phyloP scores from a whole-genome alignment of 2,113 vertebrate genomes.

The Poecilia latipinna region DNA sequence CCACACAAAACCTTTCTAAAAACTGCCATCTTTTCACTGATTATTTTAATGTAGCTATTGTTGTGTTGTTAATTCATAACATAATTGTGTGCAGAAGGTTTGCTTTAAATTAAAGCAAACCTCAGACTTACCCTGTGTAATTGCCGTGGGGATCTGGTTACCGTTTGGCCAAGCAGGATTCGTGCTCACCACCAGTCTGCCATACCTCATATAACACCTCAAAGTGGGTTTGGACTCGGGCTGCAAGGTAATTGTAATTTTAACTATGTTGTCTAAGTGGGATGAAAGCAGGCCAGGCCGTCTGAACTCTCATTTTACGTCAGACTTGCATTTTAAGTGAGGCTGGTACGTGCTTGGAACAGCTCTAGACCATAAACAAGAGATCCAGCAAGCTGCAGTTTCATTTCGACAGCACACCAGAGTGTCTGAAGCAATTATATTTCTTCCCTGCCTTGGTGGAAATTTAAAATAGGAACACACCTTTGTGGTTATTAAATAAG shows the following conservation, averaged over 20 bases:
- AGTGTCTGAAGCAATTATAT: constrained; percentile 28
- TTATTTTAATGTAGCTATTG: neutral
- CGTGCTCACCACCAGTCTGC: constrained; percentile 75
- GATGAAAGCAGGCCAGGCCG: constrained; percentile 42
- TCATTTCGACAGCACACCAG: constrained; percentile 54
- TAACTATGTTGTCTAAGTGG: constrained; percentile 24
- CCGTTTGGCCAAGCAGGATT: constrained; percentile 68
- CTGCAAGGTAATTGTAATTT: constrained; percentile 46
- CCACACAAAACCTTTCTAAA: neutral
- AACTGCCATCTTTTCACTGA: neutral
- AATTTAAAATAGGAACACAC: constrained; percentile 36
- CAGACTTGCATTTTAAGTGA: constrained; percentile 52
- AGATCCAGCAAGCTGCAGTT: constrained; percentile 57
- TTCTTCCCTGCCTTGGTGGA: constrained; percentile 18
- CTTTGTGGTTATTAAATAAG: constrained; percentile 29
- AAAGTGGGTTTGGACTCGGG: constrained; percentile 39
- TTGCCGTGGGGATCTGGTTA: constrained; percentile 71
- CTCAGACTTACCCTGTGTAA: constrained; percentile 66
- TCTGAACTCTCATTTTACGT: constrained; percentile 41
- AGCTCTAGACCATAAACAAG: constrained; percentile 46
- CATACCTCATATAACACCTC: constrained; percentile 64
- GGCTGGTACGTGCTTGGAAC: constrained; percentile 53
- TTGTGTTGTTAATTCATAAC: neutral
- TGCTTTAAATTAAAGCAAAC: constrained; percentile 76
- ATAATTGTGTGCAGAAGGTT: constrained; percentile 21